Evolutionary conservation across 2,113 vertebrate species (phyloP), one percentile per base, ranked within the genome.

Genomic region (Fukomys damarensis): DNA sequence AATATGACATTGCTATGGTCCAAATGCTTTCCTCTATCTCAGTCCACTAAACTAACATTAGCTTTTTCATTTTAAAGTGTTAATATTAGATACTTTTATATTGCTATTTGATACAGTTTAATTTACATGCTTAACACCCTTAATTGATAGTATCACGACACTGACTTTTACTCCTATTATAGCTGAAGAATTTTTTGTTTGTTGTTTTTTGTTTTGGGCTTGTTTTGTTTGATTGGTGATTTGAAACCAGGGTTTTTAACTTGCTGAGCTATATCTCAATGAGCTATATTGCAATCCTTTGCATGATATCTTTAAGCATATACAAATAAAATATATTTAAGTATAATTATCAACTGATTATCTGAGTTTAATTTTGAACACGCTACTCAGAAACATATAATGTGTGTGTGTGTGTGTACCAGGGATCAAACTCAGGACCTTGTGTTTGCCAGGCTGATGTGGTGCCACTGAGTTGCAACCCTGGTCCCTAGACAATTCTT

Each of bases 301-400:
- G 14, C 26, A 35, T 41, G 85, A 4, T 80, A 93, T 46, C 52
- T 83, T 88, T 54, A 58, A 12, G 52, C 58, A 2, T 66, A 43
- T n/a, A 1, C 13, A 35, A 80, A 72, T 43, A 38, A 76, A 87
- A 85, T 17, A 32, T 66, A 32, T 66, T 46, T 41, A 58, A 77
- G 94, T 86, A 38, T 7, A 56, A 52, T 89, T 38, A 52, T 82
- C 35, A 94, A 2, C 46, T 58, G n/a, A 38, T 66, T 10, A 87
- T 5, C 5, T 46, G n/a, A 88, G 38, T 91, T 83, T 88, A 77
- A 89, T 43, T 93, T 28, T 93, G n/a, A 91, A 35, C 74, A 38
- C 38, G 22, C 16, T 16, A 49, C 30, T 63, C 32, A 68, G 41
- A 92, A 86, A 89, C 3, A 87, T n/a, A 49, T 1, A 14, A 43